A percentile compares a stretch with the other conserved stretches of the same genome.
These are phyloP conservation scores for Chalcosyrphus nemorum DNA, from an alignment of 2,888 invertebrate genomes.

Conservation along the genomic window DNA sequence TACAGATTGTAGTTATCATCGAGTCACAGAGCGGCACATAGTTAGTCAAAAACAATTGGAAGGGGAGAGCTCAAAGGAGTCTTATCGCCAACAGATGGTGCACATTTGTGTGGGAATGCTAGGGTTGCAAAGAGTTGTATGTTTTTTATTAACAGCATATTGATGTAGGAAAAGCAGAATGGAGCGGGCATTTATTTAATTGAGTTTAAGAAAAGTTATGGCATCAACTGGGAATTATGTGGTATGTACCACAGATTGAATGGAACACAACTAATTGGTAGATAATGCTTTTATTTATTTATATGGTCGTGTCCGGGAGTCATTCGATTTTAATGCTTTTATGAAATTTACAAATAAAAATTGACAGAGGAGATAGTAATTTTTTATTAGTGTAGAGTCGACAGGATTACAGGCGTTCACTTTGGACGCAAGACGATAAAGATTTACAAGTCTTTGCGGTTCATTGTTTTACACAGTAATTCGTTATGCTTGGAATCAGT, in stretches of 20 bases:
- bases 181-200: constrained; percentile 12
- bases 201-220: background rate
- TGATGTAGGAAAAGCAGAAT: background rate
- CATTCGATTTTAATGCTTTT: background rate
- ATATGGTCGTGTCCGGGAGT: background rate
- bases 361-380: no score
- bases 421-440: no score
- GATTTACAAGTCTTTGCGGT: no score
- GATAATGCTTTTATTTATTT: background rate
- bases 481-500: no score
- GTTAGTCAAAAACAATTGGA: constrained; percentile 14
- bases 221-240: background rate
- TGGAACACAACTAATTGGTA: background rate
- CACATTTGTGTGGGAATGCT: constrained; percentile 21
- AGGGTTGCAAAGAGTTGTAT: background rate
- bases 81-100: constrained; percentile 33
- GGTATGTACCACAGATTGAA: background rate
- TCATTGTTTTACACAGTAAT: no score
- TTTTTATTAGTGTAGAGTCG: no score
- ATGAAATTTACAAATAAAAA: no score
- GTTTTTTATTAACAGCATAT: background rate
- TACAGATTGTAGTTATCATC: constrained; percentile 25
- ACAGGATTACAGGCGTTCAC: no score
- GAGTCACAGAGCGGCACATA: constrained; percentile 4
- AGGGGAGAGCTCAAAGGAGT: constrained; percentile 7